These are phyloP conservation scores for Sminthurides bifidus DNA, from an alignment of 1,140 invertebrate species.

Conservation along the genomic window DNA sequence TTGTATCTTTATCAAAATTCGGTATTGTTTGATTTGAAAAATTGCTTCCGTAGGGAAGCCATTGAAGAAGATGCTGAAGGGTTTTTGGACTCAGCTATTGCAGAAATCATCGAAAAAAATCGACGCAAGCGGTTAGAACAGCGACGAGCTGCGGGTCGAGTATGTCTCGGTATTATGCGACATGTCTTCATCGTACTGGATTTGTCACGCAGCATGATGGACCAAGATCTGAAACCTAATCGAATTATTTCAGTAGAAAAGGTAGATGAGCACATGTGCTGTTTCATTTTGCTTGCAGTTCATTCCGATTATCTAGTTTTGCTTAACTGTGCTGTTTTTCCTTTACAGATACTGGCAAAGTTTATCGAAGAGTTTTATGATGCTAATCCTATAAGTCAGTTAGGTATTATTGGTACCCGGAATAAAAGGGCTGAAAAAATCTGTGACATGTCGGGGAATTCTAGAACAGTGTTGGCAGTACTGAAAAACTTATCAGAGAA, in stretches of 20 bases:
- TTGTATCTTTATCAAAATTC: background rate
- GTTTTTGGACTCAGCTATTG: slow-evolving; percentile 71
- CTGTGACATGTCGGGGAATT: slow-evolving; percentile 75
- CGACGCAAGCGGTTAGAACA: slow-evolving; percentile 63
- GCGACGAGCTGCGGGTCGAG: slow-evolving; percentile 49
- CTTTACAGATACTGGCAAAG: slow-evolving; percentile 68
- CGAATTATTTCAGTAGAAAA: slow-evolving; percentile 76
- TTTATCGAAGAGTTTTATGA: slow-evolving; percentile 97
- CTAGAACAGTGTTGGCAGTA: slow-evolving; percentile 55
- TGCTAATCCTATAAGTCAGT: slow-evolving; percentile 95
- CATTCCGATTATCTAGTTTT: background rate
- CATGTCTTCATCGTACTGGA: slow-evolving; percentile 86
- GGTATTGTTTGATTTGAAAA: background rate
- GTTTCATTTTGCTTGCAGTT: background rate
- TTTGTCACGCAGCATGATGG: slow-evolving; percentile 82
- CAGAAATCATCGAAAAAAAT: slow-evolving; percentile 79
- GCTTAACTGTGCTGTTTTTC: slow-evolving; percentile 5
- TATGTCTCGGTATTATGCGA: slow-evolving; percentile 89
- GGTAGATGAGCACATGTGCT: slow-evolving; percentile 40
- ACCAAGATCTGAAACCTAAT: slow-evolving; percentile 92
- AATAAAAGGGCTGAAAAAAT: slow-evolving; percentile 91
- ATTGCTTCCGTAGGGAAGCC: slow-evolving; percentile 61
- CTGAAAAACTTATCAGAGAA: slow-evolving; percentile 22
- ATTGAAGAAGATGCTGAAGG: slow-evolving; percentile 93
- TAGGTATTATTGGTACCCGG: slow-evolving; percentile 80